phyloP scores from a whole-genome alignment of 2,797 vertebrate species.

The Etheostoma nigrum region DNA sequence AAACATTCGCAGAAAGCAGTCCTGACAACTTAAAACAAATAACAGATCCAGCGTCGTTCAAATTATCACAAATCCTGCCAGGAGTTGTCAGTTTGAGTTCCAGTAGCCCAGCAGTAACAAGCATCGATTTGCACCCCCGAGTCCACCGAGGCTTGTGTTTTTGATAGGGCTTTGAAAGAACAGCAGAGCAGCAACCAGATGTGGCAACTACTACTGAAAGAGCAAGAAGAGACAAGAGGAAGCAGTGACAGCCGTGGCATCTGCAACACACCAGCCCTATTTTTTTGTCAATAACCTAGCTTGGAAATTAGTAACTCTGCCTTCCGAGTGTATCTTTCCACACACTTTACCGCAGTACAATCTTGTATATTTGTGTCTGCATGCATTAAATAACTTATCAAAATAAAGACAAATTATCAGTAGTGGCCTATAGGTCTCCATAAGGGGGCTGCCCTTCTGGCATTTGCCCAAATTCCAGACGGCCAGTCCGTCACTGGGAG shows the following conservation, averaged over 20 bases:
- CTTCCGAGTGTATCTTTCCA: too few relatives aligned
- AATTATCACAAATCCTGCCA: slow-evolving; percentile 41
- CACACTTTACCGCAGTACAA: too few relatives aligned
- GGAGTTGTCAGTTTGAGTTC: slow-evolving; percentile 48
- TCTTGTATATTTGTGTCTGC: too few relatives aligned
- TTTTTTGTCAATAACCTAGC: too few relatives aligned
- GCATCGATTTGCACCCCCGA: slow-evolving; percentile 53
- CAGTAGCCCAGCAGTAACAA: slow-evolving; percentile 47
- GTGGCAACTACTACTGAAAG: slow-evolving; percentile 22
- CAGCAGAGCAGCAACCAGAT: slow-evolving; percentile 35
- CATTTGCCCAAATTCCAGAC: too few relatives aligned
- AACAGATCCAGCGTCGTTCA: slow-evolving; percentile 19
- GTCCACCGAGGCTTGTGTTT: slow-evolving; percentile 7
- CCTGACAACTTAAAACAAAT: slow-evolving; percentile 18
- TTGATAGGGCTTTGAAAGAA: slow-evolving; percentile 37
- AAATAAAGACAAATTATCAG: too few relatives aligned
- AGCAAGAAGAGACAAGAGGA: slow-evolving; percentile 34
- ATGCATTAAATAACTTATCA: too few relatives aligned
- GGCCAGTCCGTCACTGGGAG: not conserved
- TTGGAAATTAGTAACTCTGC: too few relatives aligned
- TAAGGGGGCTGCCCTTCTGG: too few relatives aligned
- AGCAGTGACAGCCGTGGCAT: too few relatives aligned
- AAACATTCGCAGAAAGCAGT: not conserved
- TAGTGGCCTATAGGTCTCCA: too few relatives aligned
- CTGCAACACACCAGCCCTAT: too few relatives aligned